Conservation (phyloP, 2,888 invertebrate genomes). For the Empis stercorea region DNA sequence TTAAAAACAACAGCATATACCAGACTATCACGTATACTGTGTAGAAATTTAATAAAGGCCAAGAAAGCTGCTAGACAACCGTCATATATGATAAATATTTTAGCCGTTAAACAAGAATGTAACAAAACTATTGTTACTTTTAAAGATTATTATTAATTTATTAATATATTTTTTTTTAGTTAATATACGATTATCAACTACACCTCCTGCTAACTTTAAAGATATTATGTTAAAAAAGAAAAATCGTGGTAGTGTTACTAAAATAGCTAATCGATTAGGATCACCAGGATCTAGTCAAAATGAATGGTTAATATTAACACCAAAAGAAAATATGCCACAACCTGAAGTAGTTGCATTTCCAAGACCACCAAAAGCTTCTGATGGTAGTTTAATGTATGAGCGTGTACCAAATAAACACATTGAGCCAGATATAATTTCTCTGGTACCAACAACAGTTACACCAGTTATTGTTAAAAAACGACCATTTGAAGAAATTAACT, state of each 20-base stretch:
- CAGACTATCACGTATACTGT: constrained; percentile 74
- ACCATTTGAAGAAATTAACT: constrained; percentile 66
- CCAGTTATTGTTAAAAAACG: constrained; percentile 57
- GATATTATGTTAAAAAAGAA: constrained; percentile 42
- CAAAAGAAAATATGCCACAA: constrained; percentile 54
- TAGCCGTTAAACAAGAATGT: constrained; percentile 82
- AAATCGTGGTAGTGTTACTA: constrained; percentile 53
- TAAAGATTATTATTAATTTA: background rate
- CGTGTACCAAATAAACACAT: constrained; percentile 64
- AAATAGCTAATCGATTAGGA: constrained; percentile 57
- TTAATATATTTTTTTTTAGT: constrained; percentile 28
- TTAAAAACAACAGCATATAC: constrained; percentile 84
- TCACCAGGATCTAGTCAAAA: constrained; percentile 46
- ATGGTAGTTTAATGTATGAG: constrained; percentile 79
- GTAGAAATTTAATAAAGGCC: constrained; percentile 68
- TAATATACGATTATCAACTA: constrained; percentile 42
- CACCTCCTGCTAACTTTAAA: constrained; percentile 43
- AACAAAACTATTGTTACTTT: constrained; percentile 18
- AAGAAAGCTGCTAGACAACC: constrained; percentile 83
- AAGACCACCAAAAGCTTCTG: constrained; percentile 78
- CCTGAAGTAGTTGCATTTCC: constrained; percentile 76
- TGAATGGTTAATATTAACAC: constrained; percentile 36
- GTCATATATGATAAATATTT: constrained; percentile 60
- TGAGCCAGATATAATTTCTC: constrained; percentile 47
- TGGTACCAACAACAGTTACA: constrained; percentile 43